Evolutionary conservation across 1,140 invertebrate genomes (phyloP).

Genomic region (Leguminivora glycinivorella): DNA sequence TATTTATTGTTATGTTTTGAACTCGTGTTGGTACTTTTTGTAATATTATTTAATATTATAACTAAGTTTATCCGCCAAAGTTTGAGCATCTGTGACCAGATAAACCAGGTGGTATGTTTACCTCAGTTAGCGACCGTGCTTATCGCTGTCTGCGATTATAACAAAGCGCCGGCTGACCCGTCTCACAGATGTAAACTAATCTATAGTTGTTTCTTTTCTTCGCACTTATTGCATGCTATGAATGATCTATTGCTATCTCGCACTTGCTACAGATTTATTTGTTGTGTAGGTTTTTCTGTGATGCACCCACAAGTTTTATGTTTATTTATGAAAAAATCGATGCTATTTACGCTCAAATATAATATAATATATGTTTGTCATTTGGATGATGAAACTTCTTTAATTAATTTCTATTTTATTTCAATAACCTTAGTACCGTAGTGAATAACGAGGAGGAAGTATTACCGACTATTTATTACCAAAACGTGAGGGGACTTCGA

Average conservation of each 20-base stretch:
- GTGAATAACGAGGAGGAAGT: neutral
- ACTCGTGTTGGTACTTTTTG: neutral
- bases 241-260: neutral
- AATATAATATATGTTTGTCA: too few species aligned
- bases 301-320: neutral
- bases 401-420: neutral
- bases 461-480: slow-evolving; percentile 31
- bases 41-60: neutral
- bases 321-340: neutral
- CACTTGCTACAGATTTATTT: neutral
- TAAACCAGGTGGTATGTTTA: neutral
- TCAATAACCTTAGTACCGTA: neutral
- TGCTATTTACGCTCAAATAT: too few species aligned
- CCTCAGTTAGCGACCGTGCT: neutral
- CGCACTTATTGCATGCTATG: neutral
- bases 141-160: neutral
- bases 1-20: neutral
- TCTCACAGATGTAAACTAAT: neutral
- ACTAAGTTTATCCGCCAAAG: neutral
- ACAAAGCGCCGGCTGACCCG: neutral
- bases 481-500: slow-evolving; percentile 37
- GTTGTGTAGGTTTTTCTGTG: neutral
- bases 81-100: neutral
- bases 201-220: neutral
- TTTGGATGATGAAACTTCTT: neutral